A percentile compares a stretch with the other conserved stretches of the same genome.
Evolutionary conservation across 2,797 vertebrate species (phyloP).

Genomic region (Sebastes itinus): DNA sequence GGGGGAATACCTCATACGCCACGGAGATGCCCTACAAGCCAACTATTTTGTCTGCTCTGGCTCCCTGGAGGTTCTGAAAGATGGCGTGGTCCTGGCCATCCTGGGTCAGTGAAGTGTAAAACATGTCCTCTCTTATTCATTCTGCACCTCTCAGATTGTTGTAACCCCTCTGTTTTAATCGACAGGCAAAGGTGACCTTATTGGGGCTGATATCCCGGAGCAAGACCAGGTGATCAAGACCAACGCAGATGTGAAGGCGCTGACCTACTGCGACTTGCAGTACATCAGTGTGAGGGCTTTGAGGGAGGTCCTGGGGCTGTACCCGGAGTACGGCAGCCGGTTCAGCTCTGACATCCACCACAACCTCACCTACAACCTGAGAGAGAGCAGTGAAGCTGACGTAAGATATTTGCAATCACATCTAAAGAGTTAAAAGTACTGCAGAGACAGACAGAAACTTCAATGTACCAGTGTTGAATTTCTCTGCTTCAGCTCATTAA

Average conservation of each 20-base stretch:
- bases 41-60: slow-evolving; percentile 95
- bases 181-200: slow-evolving; percentile 96
- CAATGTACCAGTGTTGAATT: background rate
- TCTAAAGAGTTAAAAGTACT: background rate
- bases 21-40: slow-evolving; percentile 93
- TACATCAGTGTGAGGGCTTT: slow-evolving; percentile 90
- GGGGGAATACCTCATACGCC: slow-evolving; percentile 93
- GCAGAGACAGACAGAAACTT: background rate
- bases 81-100: slow-evolving; percentile 92
- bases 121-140: background rate
- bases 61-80: slow-evolving; percentile 94
- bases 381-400: slow-evolving; percentile 86
- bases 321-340: slow-evolving; percentile 91
- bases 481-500: background rate
- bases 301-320: slow-evolving; percentile 90
- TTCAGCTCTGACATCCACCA: slow-evolving; percentile 91
- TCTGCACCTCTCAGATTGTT: background rate
- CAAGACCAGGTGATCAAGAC: slow-evolving; percentile 91
- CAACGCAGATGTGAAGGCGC: slow-evolving; percentile 93
- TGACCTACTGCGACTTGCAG: slow-evolving; percentile 97
- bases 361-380: slow-evolving; percentile 96
- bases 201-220: slow-evolving; percentile 91
- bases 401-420: slow-evolving; percentile 72
- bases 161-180: background rate
- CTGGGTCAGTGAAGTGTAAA: slow-evolving; percentile 84